Evolutionary conservation across 2,888 invertebrate genomes (phyloP).

Genomic region (Petrolisthes cinctipes): DNA sequence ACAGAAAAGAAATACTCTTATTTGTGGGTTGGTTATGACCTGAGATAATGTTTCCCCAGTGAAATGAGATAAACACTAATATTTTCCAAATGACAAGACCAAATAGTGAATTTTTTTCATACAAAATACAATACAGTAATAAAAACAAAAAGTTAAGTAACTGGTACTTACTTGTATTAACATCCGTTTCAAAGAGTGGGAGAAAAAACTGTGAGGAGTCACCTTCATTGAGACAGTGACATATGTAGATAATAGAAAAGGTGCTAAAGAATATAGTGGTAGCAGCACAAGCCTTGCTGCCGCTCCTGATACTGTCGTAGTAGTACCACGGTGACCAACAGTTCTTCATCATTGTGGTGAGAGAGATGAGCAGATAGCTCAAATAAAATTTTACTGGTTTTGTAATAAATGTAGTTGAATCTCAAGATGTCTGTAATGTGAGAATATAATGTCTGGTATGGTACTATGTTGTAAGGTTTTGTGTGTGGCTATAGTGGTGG

Average conservation of each 20-base stretch:
- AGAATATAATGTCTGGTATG: no score
- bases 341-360: conserved; percentile 51
- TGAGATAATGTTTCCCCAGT: no score
- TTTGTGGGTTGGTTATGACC: no score
- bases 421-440: no score
- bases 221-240: conserved; percentile 78
- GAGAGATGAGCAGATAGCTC: background rate
- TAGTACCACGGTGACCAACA: conserved; percentile 66
- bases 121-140: no score
- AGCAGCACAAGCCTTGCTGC: conserved; percentile 64
- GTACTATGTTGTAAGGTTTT: no score
- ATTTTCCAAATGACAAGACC: no score
- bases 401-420: background rate
- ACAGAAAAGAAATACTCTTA: no score
- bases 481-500: background rate
- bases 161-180: conserved; percentile 69
- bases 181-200: conserved; percentile 89
- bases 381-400: no score
- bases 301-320: conserved; percentile 60
- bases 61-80: no score
- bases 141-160: background rate
- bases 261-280: conserved; percentile 63
- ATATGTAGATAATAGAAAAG: conserved; percentile 61
- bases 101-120: no score
- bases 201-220: conserved; percentile 90